Conservation (phyloP, 2,113 vertebrate species). For the Grallaria varia region DNA sequence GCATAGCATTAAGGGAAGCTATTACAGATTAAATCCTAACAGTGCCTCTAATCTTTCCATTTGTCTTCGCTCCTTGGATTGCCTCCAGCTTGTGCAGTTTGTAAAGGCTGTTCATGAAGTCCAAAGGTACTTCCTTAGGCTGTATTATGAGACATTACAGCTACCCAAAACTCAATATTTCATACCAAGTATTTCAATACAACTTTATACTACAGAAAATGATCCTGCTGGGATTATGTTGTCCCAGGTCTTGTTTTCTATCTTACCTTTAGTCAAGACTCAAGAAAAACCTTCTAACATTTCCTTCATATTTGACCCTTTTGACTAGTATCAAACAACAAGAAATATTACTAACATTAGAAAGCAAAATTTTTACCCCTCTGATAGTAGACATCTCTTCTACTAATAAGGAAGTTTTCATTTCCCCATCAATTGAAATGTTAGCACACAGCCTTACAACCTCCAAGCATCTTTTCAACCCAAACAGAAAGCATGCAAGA, state of each 20-base stretch:
- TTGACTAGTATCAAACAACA: background rate
- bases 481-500: background rate
- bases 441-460: background rate
- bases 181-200: background rate
- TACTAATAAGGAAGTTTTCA: background rate
- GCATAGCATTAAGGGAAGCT: background rate
- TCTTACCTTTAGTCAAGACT: background rate
- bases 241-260: background rate
- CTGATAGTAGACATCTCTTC: background rate
- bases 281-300: background rate
- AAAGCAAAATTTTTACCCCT: background rate
- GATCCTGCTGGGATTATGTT: background rate
- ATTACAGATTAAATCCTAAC: background rate
- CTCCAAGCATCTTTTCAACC: background rate
- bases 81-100: background rate
- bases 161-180: background rate
- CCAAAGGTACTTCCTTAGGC: background rate
- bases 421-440: background rate
- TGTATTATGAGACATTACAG: background rate
- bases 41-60: background rate
- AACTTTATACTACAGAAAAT: background rate
- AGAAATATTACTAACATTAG: background rate
- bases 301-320: background rate
- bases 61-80: background rate
- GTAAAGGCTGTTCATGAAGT: background rate